A percentile compares a stretch with the other conserved stretches of the same genome.
Conservation (phyloP, 64 coral and sea anemone genomes). For the Acropora yongei region DNA sequence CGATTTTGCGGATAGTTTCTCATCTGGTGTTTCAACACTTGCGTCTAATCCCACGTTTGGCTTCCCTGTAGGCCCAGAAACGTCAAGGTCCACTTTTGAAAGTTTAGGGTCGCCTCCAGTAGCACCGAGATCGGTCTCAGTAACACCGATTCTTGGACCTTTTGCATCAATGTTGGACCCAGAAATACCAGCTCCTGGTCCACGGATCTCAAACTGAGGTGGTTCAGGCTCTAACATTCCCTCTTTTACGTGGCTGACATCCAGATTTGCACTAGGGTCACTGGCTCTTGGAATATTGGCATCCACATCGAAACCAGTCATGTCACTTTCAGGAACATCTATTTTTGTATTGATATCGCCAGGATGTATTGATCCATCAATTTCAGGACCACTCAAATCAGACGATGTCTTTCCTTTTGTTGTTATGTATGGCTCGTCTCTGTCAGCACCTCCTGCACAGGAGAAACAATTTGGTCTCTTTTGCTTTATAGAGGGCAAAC, state of each 20-base stretch:
- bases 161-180: not conserved
- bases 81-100: not conserved
- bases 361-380: not conserved
- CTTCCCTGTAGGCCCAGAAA: not conserved
- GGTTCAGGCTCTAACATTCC: not conserved
- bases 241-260: not conserved
- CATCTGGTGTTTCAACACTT: not conserved
- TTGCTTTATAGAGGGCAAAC: slow-evolving; percentile 20
- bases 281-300: not conserved
- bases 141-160: not conserved
- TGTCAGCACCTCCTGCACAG: not conserved
- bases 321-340: not conserved
- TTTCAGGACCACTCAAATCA: not conserved
- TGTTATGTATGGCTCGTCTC: slow-evolving; percentile 17
- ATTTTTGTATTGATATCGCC: not conserved
- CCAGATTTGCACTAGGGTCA: not conserved
- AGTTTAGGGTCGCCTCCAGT: not conserved
- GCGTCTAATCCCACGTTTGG: not conserved
- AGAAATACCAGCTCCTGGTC: not conserved
- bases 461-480: not conserved
- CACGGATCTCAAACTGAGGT: not conserved
- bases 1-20: not conserved
- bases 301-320: not conserved
- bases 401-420: not conserved
- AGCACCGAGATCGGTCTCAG: not conserved